Evolutionary conservation across 2,113 vertebrate species (phyloP).

Genomic region (Ancistrus triradiatus): DNA sequence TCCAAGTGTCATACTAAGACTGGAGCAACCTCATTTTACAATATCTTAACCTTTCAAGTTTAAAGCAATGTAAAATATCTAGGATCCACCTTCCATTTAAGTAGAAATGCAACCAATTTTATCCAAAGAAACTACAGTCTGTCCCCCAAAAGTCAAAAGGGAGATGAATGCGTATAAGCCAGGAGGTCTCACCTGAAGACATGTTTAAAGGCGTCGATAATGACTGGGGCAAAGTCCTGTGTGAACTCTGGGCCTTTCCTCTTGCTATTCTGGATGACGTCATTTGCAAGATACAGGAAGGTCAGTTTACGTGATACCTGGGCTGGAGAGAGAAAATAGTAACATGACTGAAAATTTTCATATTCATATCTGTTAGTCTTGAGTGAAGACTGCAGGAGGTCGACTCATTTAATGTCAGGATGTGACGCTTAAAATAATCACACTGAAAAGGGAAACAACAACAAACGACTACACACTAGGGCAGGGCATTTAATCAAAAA

Average conservation of each 20-base stretch:
- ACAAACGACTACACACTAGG: no score
- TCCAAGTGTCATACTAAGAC: no score
- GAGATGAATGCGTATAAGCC: background rate
- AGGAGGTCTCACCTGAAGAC: conserved; percentile 81
- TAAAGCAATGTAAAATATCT: no score
- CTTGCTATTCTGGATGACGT: conserved; percentile 99
- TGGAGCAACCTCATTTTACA: no score
- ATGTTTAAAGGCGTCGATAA: conserved; percentile 95
- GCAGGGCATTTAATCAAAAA: no score
- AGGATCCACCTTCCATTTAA: no score
- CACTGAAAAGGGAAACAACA: no score
- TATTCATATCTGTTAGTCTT: no score
- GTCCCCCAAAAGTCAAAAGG: background rate
- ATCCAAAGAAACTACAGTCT: background rate
- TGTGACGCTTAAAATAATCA: no score
- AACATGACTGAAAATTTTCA: conserved; percentile 11
- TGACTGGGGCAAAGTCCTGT: conserved; percentile 94
- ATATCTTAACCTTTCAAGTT: no score
- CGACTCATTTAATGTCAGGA: no score
- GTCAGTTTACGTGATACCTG: conserved; percentile 94
- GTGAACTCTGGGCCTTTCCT: conserved; percentile 97
- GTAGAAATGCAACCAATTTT: background rate
- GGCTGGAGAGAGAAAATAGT: conserved; percentile 66
- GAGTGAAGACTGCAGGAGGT: no score
- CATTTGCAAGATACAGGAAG: conserved; percentile 97